phyloP scores from a whole-genome alignment of 2,888 invertebrate genomes.

The Acanthacorydalis orientalis region DNA sequence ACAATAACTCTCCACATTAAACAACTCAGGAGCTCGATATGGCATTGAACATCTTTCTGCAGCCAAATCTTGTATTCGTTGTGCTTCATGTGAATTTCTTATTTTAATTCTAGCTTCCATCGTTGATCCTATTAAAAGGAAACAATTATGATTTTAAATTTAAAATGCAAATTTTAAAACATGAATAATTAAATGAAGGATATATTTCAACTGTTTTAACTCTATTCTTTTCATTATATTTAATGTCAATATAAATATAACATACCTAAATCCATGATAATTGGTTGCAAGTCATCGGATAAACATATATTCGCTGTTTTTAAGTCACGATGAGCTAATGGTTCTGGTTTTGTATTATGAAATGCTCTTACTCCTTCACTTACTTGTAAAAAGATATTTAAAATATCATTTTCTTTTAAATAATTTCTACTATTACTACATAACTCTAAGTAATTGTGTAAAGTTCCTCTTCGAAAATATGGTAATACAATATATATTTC shows the following conservation, averaged over 20 bases:
- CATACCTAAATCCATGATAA: constrained; percentile 67
- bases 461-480: constrained; percentile 60
- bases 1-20: constrained; percentile 65
- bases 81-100: constrained; percentile 49
- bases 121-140: constrained; percentile 40
- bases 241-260: neutral
- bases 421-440: constrained; percentile 38
- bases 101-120: constrained; percentile 45
- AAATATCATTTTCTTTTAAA: constrained; percentile 44
- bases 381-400: constrained; percentile 52
- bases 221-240: neutral
- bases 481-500: constrained; percentile 59
- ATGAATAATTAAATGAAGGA: neutral
- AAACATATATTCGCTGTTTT: constrained; percentile 75
- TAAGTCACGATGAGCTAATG: constrained; percentile 67
- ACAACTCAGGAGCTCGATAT: constrained; percentile 75
- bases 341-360: constrained; percentile 53
- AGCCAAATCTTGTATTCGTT: constrained; percentile 58
- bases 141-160: neutral
- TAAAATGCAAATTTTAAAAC: neutral
- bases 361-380: constrained; percentile 59
- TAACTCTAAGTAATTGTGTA: constrained; percentile 49
- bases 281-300: constrained; percentile 47
- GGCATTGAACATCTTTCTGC: constrained; percentile 78
- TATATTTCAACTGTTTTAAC: neutral